Base-by-base conservation (phyloP, 2,113 vertebrate genomes). In the Passer montanus region DNA sequence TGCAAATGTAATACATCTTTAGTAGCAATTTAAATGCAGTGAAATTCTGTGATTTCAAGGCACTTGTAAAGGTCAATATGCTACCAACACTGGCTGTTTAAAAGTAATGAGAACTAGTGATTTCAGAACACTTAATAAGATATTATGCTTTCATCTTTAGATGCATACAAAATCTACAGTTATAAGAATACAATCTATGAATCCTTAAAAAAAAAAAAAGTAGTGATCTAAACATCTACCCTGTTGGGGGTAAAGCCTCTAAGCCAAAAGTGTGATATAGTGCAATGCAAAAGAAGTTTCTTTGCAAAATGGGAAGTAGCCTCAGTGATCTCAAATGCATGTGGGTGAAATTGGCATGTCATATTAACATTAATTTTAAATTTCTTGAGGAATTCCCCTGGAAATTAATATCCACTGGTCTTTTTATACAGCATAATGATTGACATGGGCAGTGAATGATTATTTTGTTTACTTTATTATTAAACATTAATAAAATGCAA, bases 1-100 rank as follows among this genome's bases (percentile, higher is more conserved):
- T 86, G 56, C 49, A 88, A 84, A 95, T 50, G 59, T 67, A 80
- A 68, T 68, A 7, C 24, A 53, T 78, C 37, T 93, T 87, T 82
- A 90, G 27, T 19, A 79, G 68, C 33, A 76, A 55, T 74, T 97
- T 95, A 55, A 94, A 93, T 74, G 79, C 11, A 82, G 69, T 49
- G 46, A 84, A 91, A 63, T 18, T 41, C 33, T 53, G 16, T 70
- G 33, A 87, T 90, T 91, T 89, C 33, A 47, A 82, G 93, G 63
- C 14, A 79, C 50, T 84, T 90, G 43, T 79, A 90, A 78, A 93
- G 55, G 76, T 90, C 73, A 80, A 18, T 77, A 63, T 41, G 72
- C 27, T 87, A 47, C 66, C 20, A 68, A 31, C 39, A 72, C 53
- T 83, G 62, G 76, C 27, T 72, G 20, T 84, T 89, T 69, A 60